These are phyloP conservation scores for Brachionus sp. DNA, from an alignment of 1,140 invertebrate species.

Conservation along the genomic window DNA sequence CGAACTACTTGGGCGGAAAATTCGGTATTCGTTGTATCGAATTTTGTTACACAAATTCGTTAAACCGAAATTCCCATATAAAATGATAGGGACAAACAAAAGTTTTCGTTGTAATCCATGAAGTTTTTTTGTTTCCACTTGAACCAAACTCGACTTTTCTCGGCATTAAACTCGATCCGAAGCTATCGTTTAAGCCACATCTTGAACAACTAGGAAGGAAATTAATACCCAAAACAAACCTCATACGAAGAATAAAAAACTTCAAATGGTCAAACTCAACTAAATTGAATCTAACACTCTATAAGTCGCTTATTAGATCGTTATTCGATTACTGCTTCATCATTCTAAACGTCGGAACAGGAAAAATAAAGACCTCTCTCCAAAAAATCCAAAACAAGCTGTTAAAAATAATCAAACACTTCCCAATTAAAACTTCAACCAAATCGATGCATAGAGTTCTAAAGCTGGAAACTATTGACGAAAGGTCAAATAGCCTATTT, in stretches of 20 bases:
- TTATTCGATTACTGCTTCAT: not conserved
- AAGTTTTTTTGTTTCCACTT: no score
- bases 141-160: not conserved
- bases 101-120: no score
- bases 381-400: not conserved
- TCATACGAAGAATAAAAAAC: not conserved
- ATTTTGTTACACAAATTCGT: no score
- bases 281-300: not conserved
- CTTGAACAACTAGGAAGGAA: not conserved
- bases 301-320: not conserved
- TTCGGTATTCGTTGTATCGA: no score
- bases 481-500: not conserved
- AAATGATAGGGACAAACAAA: no score
- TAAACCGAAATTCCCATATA: no score
- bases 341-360: not conserved
- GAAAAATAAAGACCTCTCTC: not conserved
- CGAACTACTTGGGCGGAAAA: no score
- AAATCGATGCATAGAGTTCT: not conserved
- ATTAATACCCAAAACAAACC: not conserved
- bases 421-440: not conserved
- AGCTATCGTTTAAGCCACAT: not conserved
- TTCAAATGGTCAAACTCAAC: conserved; percentile 1
- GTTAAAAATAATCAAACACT: not conserved
- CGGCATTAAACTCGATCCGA: not conserved
- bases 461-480: not conserved